Evolutionary conservation across 2,888 invertebrate genomes (phyloP), one percentile per base, ranked within the genome.

Genomic region (Molanna angustata): DNA sequence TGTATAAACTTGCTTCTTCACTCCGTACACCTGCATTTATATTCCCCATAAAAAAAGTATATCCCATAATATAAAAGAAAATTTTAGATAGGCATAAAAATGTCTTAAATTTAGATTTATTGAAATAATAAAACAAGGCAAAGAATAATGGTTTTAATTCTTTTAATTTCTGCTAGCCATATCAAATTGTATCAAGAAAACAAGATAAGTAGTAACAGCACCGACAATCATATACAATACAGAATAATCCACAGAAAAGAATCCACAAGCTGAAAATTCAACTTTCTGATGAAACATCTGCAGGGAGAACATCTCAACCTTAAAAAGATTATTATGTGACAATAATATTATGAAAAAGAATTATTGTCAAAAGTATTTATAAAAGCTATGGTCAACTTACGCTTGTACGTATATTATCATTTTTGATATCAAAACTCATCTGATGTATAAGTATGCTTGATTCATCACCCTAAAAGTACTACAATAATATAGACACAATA

Each of bases 181-280:
- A 44, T 58, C 57, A 40, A 59, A 59, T 33, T 57, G 57, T 20
- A 59, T 50, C 33, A 57, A 37, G 35, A 58, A 58, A 20, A 58
- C 53, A 31, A 58, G 42, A 35, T 58, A 58, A 7, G 58, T 58
- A 13, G 56, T 54, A 2, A 58, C 56, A 6, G 58, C 51, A 11
- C 58, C 58, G 7, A 58, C 39, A n/a, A 52, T 53, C 53, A 53
- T 58, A 22, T 53, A 58, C 20, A 58, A 17, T 7, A 56, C 49
- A 3, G 58, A 51, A 17, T 56, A 56, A 41, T 58, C 58, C 19
- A 58, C 43, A 4, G 50, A 45, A 32, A 56, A 58, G 31, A 58
- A 58, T n/a, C 58, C 56, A 31, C 56, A 58, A 1, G 58, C 58
- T 3, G 58, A 44, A 35, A 56, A 58, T 31, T 56, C 53, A 11